Conservation (phyloP, 2,888 invertebrate genomes). For the Pyrrhia umbra region DNA sequence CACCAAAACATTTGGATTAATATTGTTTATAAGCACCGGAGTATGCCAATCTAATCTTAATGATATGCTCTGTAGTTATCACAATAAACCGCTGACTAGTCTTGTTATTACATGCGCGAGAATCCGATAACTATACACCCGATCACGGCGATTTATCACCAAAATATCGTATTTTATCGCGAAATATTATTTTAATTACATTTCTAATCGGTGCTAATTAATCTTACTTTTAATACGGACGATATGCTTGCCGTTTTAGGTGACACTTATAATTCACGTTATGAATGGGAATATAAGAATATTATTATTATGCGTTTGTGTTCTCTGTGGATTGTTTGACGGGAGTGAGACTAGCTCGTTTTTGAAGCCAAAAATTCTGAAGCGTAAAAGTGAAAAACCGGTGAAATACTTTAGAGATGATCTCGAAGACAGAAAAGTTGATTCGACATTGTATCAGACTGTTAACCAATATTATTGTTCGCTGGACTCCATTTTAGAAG, state of each 20-base stretch:
- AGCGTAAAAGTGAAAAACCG: neutral
- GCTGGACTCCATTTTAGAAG: conserved; percentile 44
- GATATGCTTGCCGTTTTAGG: conserved; percentile 20
- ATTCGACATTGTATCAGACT: conserved; percentile 63
- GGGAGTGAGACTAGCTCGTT: neutral
- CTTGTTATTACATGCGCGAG: neutral
- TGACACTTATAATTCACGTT: conserved; percentile 6
- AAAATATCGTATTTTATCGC: conserved; percentile 47
- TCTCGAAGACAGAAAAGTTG: conserved; percentile 38
- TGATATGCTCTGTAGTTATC: conserved; percentile 21
- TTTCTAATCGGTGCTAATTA: conserved; percentile 42
- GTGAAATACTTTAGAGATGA: neutral
- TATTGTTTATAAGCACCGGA: neutral
- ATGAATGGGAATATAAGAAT: conserved; percentile 42
- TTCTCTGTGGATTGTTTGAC: conserved; percentile 12
- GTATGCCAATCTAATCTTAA: conserved; percentile 29
- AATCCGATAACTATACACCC: conserved; percentile 19
- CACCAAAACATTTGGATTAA: neutral
- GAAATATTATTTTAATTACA: conserved; percentile 46
- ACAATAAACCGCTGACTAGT: neutral
- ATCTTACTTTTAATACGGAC: conserved; percentile 30
- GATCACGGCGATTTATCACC: conserved; percentile 30
- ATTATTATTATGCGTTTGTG: conserved; percentile 28
- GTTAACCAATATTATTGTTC: conserved; percentile 72
- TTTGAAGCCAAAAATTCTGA: conserved; percentile 21